phyloP scores from a whole-genome alignment of 2,797 vertebrate genomes.

The Alosa sapidissima region DNA sequence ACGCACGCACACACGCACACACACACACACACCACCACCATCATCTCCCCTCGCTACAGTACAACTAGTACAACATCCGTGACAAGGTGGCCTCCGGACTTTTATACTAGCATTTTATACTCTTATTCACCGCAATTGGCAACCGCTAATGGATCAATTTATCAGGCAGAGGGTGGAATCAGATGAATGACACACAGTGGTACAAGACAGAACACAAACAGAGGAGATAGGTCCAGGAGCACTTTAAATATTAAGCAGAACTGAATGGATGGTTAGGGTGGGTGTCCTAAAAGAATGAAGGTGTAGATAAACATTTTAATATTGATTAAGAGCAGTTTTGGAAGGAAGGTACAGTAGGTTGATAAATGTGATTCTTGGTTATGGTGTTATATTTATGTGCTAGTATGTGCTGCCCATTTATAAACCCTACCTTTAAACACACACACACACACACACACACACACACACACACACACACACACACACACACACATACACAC shows the following conservation, averaged over 20 bases:
- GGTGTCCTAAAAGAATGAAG: neutral
- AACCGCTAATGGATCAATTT: neutral
- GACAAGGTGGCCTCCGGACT: neutral
- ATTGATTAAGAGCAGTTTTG: neutral
- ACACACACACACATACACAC: neutral
- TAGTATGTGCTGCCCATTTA: neutral
- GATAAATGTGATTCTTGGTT: neutral
- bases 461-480: neutral
- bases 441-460: too few species aligned
- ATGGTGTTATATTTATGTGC: neutral
- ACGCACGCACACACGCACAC: conserved; percentile 23
- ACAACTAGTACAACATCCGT: neutral
- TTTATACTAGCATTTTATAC: neutral
- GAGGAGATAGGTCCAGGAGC: neutral
- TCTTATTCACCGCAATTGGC: neutral
- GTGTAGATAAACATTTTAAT: neutral
- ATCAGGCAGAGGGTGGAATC: neutral
- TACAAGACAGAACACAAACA: neutral
- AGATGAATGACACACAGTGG: neutral
- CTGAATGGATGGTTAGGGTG: neutral
- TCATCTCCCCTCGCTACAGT: conserved; percentile 23
- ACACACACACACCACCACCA: neutral
- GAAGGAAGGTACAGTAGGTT: neutral
- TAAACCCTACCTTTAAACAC: too few species aligned
- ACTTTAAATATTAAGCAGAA: neutral